Percentiles rank a stretch among this genome's conserved stretches.
Conservation (phyloP, 2,888 invertebrate species). For the Bruchidius siliquastri region DNA sequence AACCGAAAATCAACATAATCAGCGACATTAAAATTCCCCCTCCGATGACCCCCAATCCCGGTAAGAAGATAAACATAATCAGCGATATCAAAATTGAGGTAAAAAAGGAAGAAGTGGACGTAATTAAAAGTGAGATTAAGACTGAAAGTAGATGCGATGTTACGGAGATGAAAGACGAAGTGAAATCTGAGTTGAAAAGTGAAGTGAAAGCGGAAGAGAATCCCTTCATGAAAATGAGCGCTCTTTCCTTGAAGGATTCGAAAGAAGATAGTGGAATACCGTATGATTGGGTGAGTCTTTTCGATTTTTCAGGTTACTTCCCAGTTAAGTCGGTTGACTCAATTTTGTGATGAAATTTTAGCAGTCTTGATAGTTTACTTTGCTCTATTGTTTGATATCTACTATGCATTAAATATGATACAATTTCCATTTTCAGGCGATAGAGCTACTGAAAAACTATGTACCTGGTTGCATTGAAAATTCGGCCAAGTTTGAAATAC, state of each 20-base stretch:
- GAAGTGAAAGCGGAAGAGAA: constrained; percentile 37
- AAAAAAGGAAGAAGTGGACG: constrained; percentile 23
- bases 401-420: background rate
- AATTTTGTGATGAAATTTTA: too few species aligned
- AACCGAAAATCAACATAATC: constrained; percentile 47
- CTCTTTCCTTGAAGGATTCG: constrained; percentile 37
- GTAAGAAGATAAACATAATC: constrained; percentile 44
- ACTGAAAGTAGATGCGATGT: background rate
- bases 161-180: constrained; percentile 32
- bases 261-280: constrained; percentile 79
- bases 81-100: constrained; percentile 45
- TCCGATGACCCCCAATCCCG: constrained; percentile 26
- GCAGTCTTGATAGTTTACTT: too few species aligned
- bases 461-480: constrained; percentile 84
- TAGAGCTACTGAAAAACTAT: constrained; percentile 79
- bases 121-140: constrained; percentile 3
- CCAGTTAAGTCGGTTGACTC: too few species aligned
- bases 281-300: constrained; percentile 78
- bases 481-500: constrained; percentile 91
- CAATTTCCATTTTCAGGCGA: constrained; percentile 56
- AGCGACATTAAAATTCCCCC: constrained; percentile 45
- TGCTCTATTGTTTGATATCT: too few species aligned
- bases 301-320: too few species aligned
- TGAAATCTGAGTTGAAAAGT: constrained; percentile 43
- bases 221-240: constrained; percentile 49